These are phyloP conservation scores for Podilymbus podiceps DNA, from an alignment of 2,113 vertebrate species.

Conservation along the genomic window DNA sequence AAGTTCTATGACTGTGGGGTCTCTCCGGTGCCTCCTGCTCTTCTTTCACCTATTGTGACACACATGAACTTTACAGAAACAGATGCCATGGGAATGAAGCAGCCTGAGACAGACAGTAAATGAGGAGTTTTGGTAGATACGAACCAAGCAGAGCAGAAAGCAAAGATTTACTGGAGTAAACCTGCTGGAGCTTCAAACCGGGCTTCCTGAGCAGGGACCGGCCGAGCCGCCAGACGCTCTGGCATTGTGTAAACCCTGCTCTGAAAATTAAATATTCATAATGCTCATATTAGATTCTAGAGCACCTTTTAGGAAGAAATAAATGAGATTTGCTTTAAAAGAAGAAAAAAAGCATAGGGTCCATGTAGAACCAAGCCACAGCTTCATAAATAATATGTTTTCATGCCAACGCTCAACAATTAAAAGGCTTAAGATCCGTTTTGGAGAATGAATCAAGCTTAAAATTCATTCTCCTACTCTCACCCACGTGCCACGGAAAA, in stretches of 20 bases:
- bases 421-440: conserved; percentile 25
- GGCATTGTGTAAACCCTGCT: conserved; percentile 49
- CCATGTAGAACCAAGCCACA: conserved; percentile 10
- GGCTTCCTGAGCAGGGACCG: not conserved
- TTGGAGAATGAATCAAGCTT: conserved; percentile 24
- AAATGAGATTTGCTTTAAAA: conserved; percentile 75
- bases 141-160: not conserved
- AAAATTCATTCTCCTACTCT: not conserved
- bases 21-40: fast-evolving
- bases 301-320: conserved; percentile 75
- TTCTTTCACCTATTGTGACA: fast-evolving
- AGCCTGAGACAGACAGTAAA: not conserved
- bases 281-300: conserved; percentile 74
- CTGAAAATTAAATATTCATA: conserved; percentile 81
- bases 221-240: not conserved
- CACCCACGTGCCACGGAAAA: not conserved
- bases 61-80: fast-evolving
- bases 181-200: not conserved
- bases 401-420: conserved; percentile 42
- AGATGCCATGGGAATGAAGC: not conserved
- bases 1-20: not conserved
- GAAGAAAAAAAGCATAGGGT: conserved; percentile 53
- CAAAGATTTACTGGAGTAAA: not conserved
- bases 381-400: conserved; percentile 68
- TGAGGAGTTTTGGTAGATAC: not conserved